Evolutionary conservation across 2,888 invertebrate genomes (phyloP), one percentile per base, ranked within the genome.

Genomic region (Clivina fossor): DNA sequence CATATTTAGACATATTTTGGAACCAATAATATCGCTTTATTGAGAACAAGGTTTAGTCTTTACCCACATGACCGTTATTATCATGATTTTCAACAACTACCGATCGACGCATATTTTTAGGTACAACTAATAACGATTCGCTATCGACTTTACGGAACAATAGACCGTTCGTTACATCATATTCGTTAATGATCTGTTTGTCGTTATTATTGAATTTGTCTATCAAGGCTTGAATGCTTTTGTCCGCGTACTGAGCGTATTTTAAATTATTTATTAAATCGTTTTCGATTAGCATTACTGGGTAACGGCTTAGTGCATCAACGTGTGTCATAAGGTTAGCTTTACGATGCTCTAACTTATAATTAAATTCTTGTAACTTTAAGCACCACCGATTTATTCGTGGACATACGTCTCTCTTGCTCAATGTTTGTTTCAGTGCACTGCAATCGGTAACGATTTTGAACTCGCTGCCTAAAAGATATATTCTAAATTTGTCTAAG

Each of bases 401-500:
- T 8, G 28, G 9, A 26, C 28, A 26, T 26, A 26, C 9, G 7
- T 26, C 28, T 8, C 7, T 9, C 28, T 26, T 26, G 7, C 9
- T 9, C 9, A 26, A 9, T 3, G 61, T 56, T 2, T 44, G 35
- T 1, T 54, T 56, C 8, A 62, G 41, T 4, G 59, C 58, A 24
- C 46, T 48, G 30, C 62, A 63, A 26, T 69, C 67, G 5, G 65
- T 67, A 1, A 63, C 30, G 0, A 69, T 60, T 8, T 57, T 65
- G 35, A 70, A 68, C 2, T 19, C 26, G 3, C 58, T 48, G 1
- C 64, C 64, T 5, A 63, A 58, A 0, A 69, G 28, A 53, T 68
- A 69, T 3, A 62, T 61, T 5, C 66, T 59, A 51, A 68, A 68
- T 37, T 64, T 61, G 2, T 61, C 37, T 3, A 69, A 33, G 18